Percentiles rank a stretch among this genome's conserved stretches.
Evolutionary conservation across 2,797 vertebrate genomes (phyloP).

Genomic region (Discoglossus pictus): DNA sequence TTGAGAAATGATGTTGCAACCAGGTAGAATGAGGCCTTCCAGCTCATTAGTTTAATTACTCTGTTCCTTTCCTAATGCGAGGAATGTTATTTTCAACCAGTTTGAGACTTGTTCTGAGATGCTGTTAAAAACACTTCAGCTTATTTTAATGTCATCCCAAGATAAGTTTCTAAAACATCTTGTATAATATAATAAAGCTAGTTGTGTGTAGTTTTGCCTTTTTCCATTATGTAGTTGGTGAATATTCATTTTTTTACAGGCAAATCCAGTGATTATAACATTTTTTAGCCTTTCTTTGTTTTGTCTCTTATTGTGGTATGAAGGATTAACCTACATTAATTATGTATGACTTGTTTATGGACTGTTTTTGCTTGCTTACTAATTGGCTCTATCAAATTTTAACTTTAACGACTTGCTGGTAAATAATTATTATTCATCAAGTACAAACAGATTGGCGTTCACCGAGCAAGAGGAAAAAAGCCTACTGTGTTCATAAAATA

Average conservation of each 20-base stretch:
- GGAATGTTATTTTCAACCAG: too few species aligned
- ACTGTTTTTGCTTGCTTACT: neutral
- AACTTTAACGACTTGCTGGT: conserved; percentile 16
- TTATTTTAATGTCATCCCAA: too few species aligned
- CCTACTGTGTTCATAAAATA: conserved; percentile 4
- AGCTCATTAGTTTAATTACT: conserved; percentile 8
- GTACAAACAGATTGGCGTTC: neutral
- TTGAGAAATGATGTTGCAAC: too few species aligned
- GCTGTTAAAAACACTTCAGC: too few species aligned
- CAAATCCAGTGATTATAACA: conserved; percentile 55
- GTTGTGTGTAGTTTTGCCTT: conserved; percentile 11
- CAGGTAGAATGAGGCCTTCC: neutral
- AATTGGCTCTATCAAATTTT: conserved; percentile 14
- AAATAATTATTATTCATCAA: conserved; percentile 17
- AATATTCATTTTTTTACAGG: too few species aligned
- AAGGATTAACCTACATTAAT: neutral
- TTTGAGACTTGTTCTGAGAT: too few species aligned
- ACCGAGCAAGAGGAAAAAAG: neutral
- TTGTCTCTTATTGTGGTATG: neutral
- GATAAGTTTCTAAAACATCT: too few species aligned
- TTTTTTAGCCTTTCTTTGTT: conserved; percentile 44
- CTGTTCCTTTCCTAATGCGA: neutral
- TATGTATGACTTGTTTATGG: conserved; percentile 15
- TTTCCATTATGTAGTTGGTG: conserved; percentile 54
- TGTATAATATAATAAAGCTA: too few species aligned